Conservation (phyloP, 2,797 vertebrate species). For the Poeciliopsis presidionis region DNA sequence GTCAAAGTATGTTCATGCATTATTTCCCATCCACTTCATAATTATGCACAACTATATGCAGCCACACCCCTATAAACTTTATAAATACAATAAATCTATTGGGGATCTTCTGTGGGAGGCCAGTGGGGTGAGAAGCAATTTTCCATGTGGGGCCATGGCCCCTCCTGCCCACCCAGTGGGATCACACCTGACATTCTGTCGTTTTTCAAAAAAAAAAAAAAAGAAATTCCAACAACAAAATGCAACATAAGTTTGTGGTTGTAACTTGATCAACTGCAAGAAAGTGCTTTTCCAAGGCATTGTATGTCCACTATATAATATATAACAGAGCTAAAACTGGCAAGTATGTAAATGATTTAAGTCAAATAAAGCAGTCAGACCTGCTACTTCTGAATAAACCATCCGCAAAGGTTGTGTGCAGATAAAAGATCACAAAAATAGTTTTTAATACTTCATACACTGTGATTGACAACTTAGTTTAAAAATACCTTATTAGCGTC, state of each 20-base stretch:
- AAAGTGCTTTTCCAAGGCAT: not conserved
- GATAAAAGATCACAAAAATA: not conserved
- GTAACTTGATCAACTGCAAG: no score
- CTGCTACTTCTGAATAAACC: not conserved
- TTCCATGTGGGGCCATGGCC: no score
- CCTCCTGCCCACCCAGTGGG: no score
- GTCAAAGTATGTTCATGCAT: not conserved
- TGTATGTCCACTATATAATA: not conserved
- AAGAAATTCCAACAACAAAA: not conserved
- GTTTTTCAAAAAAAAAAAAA: not conserved
- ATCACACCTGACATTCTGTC: not conserved
- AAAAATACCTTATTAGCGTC: slow-evolving; percentile 9
- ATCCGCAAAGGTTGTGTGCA: not conserved
- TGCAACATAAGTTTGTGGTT: not conserved
- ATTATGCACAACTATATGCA: not conserved
- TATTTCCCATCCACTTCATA: not conserved
- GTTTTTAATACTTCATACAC: not conserved
- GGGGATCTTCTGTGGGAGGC: no score
- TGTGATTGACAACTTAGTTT: not conserved
- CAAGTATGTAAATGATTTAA: not conserved
- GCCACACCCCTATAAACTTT: no score
- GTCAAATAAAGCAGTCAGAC: not conserved
- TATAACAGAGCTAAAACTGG: not conserved
- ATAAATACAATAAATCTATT: no score
- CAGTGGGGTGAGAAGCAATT: no score